Evolutionary conservation across 2,888 invertebrate species (phyloP), one percentile per base, ranked within the genome.

Genomic region (Mythimna pallens): DNA sequence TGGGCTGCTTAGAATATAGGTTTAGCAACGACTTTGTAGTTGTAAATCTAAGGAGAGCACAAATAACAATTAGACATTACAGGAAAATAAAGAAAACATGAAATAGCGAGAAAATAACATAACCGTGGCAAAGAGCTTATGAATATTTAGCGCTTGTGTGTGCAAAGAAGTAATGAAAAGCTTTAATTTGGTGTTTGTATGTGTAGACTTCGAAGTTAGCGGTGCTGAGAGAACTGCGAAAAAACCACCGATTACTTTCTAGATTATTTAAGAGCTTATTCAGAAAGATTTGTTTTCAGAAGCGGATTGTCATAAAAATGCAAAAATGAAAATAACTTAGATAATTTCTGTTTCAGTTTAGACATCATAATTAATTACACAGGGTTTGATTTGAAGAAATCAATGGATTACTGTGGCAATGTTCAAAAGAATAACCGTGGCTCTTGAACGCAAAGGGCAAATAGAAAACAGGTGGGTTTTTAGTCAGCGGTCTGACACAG

Each of bases 1-100:
- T 96, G 89, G 97, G 95, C 95, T 97, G 95, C 95, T 97, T 97
- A 92, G 97, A 96, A 93, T 97, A 97, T 92, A 97, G 96, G 95
- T 97, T 97, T 95, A 97, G 95, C 95, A 97, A 97, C 86, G 97
- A 97, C 94, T 97, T 97, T 93, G 97, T 97, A 68, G 97, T 97
- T 87, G 97, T 97, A 94, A 97, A 97, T 97, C 98, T 97, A 97
- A 69, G 88, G 92, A 96, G 92, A 92, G 92, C 52, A 86, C 74
- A 83, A 90, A 90, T 91, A 92, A 92, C 88, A 86, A 88, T 86
- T 89, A 88, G 81, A 89, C 88, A 80, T 88, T 80, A 86, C 85
- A 88, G 84, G 86, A 83, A 88, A 88, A 86, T 85, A 73, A 78
- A 85, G 65, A 67, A 50, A 70, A 36, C 34, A 30, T 55, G n/a